Evolutionary conservation across 2,113 vertebrate genomes (phyloP).

Genomic region (Aptenodytes forsteri): DNA sequence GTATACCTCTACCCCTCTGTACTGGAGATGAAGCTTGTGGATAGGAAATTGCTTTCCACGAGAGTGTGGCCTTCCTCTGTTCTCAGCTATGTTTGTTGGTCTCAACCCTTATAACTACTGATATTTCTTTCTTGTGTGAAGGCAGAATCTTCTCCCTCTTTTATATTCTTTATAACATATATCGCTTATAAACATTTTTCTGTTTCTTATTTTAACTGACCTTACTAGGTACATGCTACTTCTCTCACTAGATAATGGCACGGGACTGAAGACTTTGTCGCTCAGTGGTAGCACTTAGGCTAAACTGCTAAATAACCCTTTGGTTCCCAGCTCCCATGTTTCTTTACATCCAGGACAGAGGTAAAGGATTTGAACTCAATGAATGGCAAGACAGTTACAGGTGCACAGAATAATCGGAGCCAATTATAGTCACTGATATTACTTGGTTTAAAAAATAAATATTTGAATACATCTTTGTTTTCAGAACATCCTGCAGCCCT

Average conservation of each 20-base stretch:
- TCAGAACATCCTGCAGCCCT: neutral
- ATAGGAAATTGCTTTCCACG: neutral
- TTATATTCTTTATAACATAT: neutral
- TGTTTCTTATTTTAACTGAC: neutral
- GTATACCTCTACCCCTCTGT: neutral
- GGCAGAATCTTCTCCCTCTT: neutral
- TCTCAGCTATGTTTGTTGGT: neutral
- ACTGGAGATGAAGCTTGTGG: neutral
- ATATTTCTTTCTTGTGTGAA: neutral
- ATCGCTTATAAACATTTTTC: neutral
- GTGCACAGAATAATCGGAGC: neutral
- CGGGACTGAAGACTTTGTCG: fast-evolving
- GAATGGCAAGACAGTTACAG: neutral
- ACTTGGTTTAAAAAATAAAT: neutral
- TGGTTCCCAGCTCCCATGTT: neutral
- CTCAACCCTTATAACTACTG: neutral
- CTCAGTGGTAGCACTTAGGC: neutral
- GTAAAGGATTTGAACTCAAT: neutral
- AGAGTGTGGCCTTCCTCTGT: neutral
- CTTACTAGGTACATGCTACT: neutral
- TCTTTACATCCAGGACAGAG: neutral
- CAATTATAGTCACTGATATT: neutral
- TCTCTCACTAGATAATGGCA: neutral
- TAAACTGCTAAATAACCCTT: neutral
- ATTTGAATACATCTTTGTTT: neutral